Base-by-base conservation (phyloP, 2,113 vertebrate species). In the Mesembrinibis cayennensis region DNA sequence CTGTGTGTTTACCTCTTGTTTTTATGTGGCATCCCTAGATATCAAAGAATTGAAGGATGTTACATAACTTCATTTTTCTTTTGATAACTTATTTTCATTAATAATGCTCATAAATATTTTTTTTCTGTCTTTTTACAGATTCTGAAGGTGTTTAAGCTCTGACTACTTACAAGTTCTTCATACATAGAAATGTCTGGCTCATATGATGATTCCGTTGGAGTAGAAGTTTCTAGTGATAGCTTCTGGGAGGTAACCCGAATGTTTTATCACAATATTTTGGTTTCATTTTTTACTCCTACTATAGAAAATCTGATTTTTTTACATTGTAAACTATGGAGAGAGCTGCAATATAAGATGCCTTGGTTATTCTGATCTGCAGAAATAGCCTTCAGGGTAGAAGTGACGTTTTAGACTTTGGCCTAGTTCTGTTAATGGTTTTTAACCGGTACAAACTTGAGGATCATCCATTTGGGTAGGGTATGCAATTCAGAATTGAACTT, bases 201-300 rank as follows among this genome's bases (percentile, higher is more conserved):
- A 22, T 99, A 99, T 0, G 99, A 99, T 72, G 99, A 99, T 94
- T 99, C 99, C 2, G 96, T 98, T 79, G 98, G 99, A 98, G 98
- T 98, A 9, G 99, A 99, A 89, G 99, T 99, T 88, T 99, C 99
- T 95, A 99, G 99, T 55, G 99, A 99, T 90, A 99, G 99, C 97
- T 99, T 99, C 98, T 99, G 99, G 99, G 99, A 99, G 99, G 99
- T 99, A 98, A 98, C 18, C 7, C 5, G 29, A 82, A 19, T 4
- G 4, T 42, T 62, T 50, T 42, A n/a, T 67, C 18, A 55, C 25
- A 89, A 15, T 86, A 71, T 89, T 92, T 95, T 87, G 7, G 10
- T 69, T 91, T 67, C 65, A 7, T 55, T 53, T 86, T 40, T 87
- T 40, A 49, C 12, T 77, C 2, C 10, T 32, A 7, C 7, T 82